These are phyloP conservation scores for Synergus japonicus DNA, from an alignment of 2,888 invertebrate species.

Conservation along the genomic window DNA sequence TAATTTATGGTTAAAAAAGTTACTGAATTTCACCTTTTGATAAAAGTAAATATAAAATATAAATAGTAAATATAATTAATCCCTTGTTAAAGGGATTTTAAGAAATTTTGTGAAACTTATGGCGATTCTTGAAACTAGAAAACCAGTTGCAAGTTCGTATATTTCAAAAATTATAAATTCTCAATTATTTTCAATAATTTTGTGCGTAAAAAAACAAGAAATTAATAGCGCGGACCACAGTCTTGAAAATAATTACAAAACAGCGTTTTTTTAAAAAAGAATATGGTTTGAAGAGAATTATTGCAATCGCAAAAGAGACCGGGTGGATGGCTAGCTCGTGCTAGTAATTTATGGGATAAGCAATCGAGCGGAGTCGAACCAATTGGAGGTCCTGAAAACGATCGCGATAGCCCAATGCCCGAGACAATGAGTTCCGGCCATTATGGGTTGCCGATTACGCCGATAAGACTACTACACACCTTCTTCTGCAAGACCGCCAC, in stretches of 20 bases:
- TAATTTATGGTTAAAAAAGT: background rate
- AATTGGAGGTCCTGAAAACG: constrained; percentile 41
- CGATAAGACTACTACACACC: constrained; percentile 46
- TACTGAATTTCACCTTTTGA: background rate
- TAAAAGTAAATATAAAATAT: too few species aligned
- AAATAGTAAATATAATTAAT: too few species aligned
- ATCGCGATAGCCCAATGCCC: constrained; percentile 43
- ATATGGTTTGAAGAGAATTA: background rate
- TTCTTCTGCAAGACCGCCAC: constrained; percentile 35
- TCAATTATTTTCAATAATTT: too few species aligned
- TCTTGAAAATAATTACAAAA: too few species aligned
- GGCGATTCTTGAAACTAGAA: too few species aligned
- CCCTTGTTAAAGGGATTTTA: too few species aligned
- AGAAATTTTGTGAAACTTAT: too few species aligned
- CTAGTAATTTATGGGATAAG: constrained; percentile 43
- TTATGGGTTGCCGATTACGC: constrained; percentile 58
- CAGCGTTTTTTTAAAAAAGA: too few species aligned
- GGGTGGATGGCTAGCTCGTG: constrained; percentile 37
- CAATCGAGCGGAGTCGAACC: constrained; percentile 43
- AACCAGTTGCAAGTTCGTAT: too few species aligned
- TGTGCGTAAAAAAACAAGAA: too few species aligned
- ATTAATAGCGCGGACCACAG: too few species aligned
- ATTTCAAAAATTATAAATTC: too few species aligned
- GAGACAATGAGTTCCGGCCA: constrained; percentile 51
- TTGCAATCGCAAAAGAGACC: constrained; percentile 7